Conservation (phyloP, 2,888 invertebrate species). For the Marronus borbonicus region DNA sequence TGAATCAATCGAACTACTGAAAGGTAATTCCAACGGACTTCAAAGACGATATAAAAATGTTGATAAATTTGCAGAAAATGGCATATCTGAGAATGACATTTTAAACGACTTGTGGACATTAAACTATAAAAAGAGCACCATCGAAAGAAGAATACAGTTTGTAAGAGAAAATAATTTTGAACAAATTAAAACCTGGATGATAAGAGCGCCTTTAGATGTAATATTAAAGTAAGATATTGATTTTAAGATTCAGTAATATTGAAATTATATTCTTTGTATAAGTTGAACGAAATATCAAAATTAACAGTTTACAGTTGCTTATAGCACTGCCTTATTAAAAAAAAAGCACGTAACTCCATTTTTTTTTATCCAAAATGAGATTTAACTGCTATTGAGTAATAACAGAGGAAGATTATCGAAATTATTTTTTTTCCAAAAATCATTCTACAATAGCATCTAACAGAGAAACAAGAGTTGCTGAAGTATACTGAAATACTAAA, state of each 20-base stretch:
- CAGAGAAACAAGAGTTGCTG: too few relatives aligned
- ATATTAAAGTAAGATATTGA: conserved; percentile 30
- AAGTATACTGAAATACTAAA: too few relatives aligned
- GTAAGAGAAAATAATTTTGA: conserved; percentile 65
- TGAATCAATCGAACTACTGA: conserved; percentile 49
- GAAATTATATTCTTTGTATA: neutral
- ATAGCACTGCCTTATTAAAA: too few relatives aligned
- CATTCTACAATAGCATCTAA: too few relatives aligned
- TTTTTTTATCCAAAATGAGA: too few relatives aligned
- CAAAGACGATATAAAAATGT: too few relatives aligned
- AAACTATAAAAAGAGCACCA: conserved; percentile 63
- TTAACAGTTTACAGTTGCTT: too few relatives aligned
- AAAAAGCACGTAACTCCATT: too few relatives aligned
- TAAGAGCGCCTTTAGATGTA: conserved; percentile 62
- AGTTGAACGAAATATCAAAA: conserved; percentile 16
- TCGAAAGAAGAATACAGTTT: conserved; percentile 64
- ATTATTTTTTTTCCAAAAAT: too few relatives aligned
- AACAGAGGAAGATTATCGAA: too few relatives aligned
- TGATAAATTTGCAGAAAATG: conserved; percentile 37
- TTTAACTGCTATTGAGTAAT: too few relatives aligned
- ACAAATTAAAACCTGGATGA: conserved; percentile 71
- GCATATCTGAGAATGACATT: conserved; percentile 61
- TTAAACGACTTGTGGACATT: conserved; percentile 70
- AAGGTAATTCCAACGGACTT: conserved; percentile 50
- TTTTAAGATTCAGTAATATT: too few relatives aligned